A percentile compares a stretch with the other conserved stretches of the same genome.
These are phyloP conservation scores for Bursaphelenchus mucronatus DNA, from an alignment of 1,140 invertebrate genomes.

Conservation along the genomic window DNA sequence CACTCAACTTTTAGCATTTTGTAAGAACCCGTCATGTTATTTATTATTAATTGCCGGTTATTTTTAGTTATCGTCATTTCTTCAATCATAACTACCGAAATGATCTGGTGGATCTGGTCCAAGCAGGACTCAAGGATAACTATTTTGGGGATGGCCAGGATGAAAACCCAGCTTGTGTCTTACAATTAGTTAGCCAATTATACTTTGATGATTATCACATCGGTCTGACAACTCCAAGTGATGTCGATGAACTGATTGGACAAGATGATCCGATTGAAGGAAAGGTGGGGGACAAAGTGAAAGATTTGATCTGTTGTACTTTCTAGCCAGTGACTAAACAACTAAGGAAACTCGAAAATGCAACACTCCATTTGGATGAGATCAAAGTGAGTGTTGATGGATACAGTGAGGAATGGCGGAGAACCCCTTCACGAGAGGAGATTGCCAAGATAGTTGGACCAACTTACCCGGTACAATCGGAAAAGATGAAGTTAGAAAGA, in stretches of 20 bases:
- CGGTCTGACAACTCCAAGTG: conserved; percentile 21
- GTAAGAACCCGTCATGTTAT: conserved; percentile 23
- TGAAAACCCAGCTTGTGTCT: conserved; percentile 23
- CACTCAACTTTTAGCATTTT: conserved; percentile 32
- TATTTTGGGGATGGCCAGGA: conserved; percentile 18
- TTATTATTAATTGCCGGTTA: background rate
- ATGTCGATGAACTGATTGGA: conserved; percentile 19
- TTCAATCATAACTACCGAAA: conserved; percentile 46
- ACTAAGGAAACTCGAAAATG: conserved; percentile 37
- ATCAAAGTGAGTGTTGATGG: conserved; percentile 21
- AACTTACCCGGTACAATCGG: background rate
- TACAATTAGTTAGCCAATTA: background rate
- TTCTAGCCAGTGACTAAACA: conserved; percentile 36
- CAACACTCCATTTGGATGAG: conserved; percentile 38
- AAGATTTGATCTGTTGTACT: background rate
- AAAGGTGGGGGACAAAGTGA: background rate
- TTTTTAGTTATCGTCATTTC: conserved; percentile 50
- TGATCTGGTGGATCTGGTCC: conserved; percentile 33
- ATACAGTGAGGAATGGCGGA: background rate
- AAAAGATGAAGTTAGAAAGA: background rate
- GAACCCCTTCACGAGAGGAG: background rate
- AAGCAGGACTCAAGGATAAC: conserved; percentile 18
- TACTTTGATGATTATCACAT: conserved; percentile 27
- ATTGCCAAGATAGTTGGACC: conserved; percentile 3
- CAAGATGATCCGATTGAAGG: conserved; percentile 15